Evolutionary conservation across 2,113 vertebrate genomes (phyloP).

Genomic region (Jacana jacana): DNA sequence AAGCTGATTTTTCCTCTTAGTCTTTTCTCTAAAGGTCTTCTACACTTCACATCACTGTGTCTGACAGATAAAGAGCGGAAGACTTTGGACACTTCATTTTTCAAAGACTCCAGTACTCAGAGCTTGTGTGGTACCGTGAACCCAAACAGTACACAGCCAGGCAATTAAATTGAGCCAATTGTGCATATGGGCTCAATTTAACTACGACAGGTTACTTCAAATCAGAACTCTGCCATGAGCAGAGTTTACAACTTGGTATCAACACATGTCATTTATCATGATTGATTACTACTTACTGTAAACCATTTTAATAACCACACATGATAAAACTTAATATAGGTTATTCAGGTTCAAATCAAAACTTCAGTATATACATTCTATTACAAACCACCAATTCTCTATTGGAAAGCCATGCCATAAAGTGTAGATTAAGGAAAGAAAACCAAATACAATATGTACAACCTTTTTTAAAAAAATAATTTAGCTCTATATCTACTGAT

Average conservation of each 20-base stretch:
- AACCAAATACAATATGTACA: neutral
- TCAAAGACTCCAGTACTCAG: neutral
- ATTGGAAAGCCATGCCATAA: neutral
- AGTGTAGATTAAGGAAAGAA: neutral
- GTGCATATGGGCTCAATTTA: neutral
- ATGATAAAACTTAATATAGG: neutral
- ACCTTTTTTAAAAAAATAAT: neutral
- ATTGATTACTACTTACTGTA: conserved; percentile 2
- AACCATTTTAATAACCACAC: neutral
- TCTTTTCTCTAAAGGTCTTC: conserved; percentile 36
- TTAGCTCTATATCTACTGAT: neutral
- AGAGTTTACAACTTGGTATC: neutral
- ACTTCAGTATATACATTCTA: neutral
- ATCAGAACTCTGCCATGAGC: neutral
- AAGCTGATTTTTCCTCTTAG: neutral
- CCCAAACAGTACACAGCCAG: neutral
- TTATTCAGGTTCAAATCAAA: conserved; percentile 13
- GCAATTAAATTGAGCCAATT: neutral
- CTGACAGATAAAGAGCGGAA: neutral
- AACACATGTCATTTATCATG: neutral
- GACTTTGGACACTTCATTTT: neutral
- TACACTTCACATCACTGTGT: neutral
- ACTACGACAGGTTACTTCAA: neutral
- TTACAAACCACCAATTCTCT: neutral
- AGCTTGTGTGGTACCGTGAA: neutral